These are phyloP conservation scores for Pagetopsis macropterus DNA, from an alignment of 2,797 vertebrate species.

Conservation along the genomic window DNA sequence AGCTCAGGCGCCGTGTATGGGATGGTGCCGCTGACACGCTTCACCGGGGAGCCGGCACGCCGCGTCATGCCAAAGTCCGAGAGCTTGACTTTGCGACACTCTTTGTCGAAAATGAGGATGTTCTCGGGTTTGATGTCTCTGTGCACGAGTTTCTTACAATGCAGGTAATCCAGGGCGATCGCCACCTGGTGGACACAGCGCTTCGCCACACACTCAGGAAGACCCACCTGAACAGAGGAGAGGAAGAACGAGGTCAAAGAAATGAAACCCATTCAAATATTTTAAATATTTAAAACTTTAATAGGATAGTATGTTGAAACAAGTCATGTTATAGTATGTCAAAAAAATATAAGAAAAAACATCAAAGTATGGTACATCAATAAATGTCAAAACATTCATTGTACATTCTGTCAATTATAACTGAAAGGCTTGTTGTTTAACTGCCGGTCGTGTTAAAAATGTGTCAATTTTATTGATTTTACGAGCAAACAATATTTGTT, in stretches of 20 bases:
- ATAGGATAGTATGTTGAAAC: too few relatives aligned
- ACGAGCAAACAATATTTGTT: too few relatives aligned
- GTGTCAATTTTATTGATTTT: too few relatives aligned
- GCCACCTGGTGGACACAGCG: constrained; percentile 87
- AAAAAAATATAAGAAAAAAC: too few relatives aligned
- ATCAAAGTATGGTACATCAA: too few relatives aligned
- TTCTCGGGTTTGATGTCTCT: constrained; percentile 88
- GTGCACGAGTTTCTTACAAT: constrained; percentile 85
- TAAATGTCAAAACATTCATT: too few relatives aligned
- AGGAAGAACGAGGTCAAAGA: neutral
- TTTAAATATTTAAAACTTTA: too few relatives aligned
- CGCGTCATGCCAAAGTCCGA: constrained; percentile 88
- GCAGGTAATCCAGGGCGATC: constrained; percentile 85
- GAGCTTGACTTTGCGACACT: constrained; percentile 86
- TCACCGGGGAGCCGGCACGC: constrained; percentile 82
- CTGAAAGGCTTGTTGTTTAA: too few relatives aligned
- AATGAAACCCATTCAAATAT: too few relatives aligned
- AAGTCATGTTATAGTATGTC: too few relatives aligned
- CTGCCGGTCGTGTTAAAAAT: too few relatives aligned
- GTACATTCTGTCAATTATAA: too few relatives aligned
- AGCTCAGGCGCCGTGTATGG: constrained; percentile 87
- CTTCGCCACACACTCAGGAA: constrained; percentile 82
- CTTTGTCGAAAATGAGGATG: constrained; percentile 85
- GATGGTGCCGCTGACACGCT: constrained; percentile 85
- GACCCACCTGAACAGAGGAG: constrained; percentile 78